phyloP scores from a whole-genome alignment of 2,113 vertebrate genomes.

The Tapirus terrestris region DNA sequence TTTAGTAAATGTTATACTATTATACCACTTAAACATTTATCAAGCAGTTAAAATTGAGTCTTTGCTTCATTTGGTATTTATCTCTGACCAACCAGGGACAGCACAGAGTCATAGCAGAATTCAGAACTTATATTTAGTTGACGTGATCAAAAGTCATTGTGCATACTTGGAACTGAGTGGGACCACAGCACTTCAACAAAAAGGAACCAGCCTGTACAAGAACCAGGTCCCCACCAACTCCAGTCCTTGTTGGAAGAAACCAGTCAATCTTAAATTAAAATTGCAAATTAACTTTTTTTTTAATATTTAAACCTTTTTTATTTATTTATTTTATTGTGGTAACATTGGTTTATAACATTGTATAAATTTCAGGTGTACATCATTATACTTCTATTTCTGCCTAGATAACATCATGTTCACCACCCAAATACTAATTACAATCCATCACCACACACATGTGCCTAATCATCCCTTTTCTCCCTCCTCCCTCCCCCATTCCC shows the following conservation, averaged over 20 bases:
- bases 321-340: no score
- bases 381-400: no score
- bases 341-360: no score
- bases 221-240: background rate
- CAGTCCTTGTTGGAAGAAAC: background rate
- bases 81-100: constrained; percentile 4
- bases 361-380: no score
- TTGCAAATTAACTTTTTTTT: background rate
- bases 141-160: background rate
- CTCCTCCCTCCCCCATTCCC: no score
- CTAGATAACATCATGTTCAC: no score
- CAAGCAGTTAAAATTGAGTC: constrained; percentile 62
- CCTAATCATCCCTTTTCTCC: no score
- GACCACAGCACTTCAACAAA: background rate
- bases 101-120: background rate
- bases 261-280: constrained; percentile 12
- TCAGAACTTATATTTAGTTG: background rate
- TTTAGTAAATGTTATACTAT: constrained; percentile 61
- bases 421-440: no score
- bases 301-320: no score
- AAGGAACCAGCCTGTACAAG: background rate
- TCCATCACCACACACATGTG: no score
- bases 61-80: constrained; percentile 62
- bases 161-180: background rate
- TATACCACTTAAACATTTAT: constrained; percentile 67